phyloP scores from a whole-genome alignment of 1,140 invertebrate species.

The Mesaphorura yosii region DNA sequence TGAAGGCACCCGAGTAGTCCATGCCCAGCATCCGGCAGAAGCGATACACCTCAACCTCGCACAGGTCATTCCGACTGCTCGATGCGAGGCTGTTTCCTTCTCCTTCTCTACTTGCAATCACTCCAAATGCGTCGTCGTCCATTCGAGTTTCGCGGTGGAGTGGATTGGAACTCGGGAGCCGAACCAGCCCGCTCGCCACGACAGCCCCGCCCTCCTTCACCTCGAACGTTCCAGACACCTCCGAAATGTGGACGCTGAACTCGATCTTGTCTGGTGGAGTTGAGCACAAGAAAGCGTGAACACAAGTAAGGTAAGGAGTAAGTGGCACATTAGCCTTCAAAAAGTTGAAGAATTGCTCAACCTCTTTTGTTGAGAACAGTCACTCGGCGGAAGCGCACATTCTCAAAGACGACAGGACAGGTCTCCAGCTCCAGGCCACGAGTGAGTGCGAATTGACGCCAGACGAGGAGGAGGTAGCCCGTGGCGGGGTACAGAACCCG shows the following conservation, averaged over 20 bases:
- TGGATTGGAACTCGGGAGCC: slow-evolving; percentile 38
- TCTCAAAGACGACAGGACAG: slow-evolving; percentile 70
- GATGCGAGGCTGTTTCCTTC: slow-evolving; percentile 32
- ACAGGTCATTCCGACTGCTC: slow-evolving; percentile 37
- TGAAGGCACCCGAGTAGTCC: slow-evolving; percentile 79
- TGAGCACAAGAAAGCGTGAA: no score
- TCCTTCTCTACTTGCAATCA: no score
- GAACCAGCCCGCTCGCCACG: slow-evolving; percentile 66
- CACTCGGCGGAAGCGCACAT: slow-evolving; percentile 77
- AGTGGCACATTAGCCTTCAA: no score
- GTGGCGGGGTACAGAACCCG: slow-evolving; percentile 89
- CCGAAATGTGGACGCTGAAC: slow-evolving; percentile 78
- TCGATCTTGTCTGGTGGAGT: no score
- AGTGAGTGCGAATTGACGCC: not conserved
- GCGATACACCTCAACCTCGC: slow-evolving; percentile 80
- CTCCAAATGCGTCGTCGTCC: not conserved
- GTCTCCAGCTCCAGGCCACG: slow-evolving; percentile 51
- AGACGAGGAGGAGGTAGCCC: slow-evolving; percentile 58
- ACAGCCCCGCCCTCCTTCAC: slow-evolving; percentile 74
- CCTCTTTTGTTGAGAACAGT: slow-evolving; percentile 68
- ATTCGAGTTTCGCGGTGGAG: not conserved
- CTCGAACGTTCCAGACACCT: slow-evolving; percentile 79
- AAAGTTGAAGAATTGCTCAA: no score
- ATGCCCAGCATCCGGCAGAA: slow-evolving; percentile 85
- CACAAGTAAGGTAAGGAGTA: no score